phyloP scores from a whole-genome alignment of 2,797 vertebrate genomes.

The Myripristis murdjan region DNA sequence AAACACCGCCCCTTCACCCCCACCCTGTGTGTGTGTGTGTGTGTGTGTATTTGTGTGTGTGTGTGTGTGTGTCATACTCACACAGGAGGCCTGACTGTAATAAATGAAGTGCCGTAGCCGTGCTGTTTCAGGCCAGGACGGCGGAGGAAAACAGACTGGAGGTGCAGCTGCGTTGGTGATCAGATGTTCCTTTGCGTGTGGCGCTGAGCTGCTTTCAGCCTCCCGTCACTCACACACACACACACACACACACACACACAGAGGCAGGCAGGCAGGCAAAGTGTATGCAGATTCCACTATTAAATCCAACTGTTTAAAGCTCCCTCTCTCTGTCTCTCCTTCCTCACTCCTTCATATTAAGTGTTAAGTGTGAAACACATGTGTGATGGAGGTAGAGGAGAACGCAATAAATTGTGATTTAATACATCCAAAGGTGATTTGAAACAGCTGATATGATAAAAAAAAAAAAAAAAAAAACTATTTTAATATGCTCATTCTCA shows the following conservation, averaged over 20 bases:
- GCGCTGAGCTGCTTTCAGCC: conserved; percentile 63
- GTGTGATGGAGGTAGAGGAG: no score
- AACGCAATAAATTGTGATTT: no score
- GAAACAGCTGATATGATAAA: no score
- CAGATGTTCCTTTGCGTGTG: conserved; percentile 71
- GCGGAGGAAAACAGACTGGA: conserved; percentile 75
- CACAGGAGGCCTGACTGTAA: conserved; percentile 64
- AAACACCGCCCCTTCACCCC: no score
- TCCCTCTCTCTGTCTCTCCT: neutral
- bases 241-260: no score
- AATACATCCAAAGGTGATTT: no score
- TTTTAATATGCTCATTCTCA: no score
- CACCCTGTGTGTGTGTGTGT: conserved; percentile 36
- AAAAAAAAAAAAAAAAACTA: no score
- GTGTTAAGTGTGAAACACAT: no score
- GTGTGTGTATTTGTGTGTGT: conserved; percentile 19
- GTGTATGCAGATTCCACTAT: conserved; percentile 5
- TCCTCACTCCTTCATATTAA: no score
- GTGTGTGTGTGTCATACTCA: conserved; percentile 30
- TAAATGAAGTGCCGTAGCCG: conserved; percentile 75
- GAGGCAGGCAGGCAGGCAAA: conserved; percentile 23
- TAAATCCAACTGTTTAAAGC: conserved; percentile 9
- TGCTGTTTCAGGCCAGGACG: conserved; percentile 77
- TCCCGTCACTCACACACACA: conserved; percentile 62
- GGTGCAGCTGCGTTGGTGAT: conserved; percentile 66